Base-by-base conservation (phyloP, 2,888 invertebrate species). In the Choreutis nemorana region DNA sequence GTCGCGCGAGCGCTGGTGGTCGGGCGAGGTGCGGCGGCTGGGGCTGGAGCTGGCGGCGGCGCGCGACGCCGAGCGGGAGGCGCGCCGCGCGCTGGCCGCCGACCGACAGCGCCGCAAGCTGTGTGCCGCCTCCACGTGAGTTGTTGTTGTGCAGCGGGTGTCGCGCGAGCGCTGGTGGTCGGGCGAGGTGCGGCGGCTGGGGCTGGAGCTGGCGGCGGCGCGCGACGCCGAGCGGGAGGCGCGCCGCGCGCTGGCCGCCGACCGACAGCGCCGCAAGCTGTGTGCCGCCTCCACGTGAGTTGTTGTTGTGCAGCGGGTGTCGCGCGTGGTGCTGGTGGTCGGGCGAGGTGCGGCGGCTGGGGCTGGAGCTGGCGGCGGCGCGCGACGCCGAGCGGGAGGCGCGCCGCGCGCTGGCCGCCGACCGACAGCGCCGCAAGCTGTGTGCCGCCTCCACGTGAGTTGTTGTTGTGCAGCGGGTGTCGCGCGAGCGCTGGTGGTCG, bases 11-110 rank as follows among this genome's bases (percentile, higher is more conserved):
- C 90, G 91, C 57, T 92, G 93, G 55, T 84, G 99, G 44, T 94
- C 94, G 38, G 94, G 96, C 26, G 98, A 99, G 83, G 99, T 97
- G 45, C 86, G 97, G 50, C 90, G 98, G 72, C 99, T 99, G 81
- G 86, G 97, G 52, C 97, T 98, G 81, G 86, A 99, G 55, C 96
- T 98, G 77, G 94, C 95, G 40, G 97, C 97, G 40, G 86, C 98
- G 29, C 97, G 97, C 18, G 97, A 95, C 65, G 95, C 94, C 41
- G 95, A 95, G 68, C 83, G 95, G 31, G 90, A 92, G 66, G 81
- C 95, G 53, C 90, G n/a, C n/a, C n/a, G n/a, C n/a, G n/a, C n/a
- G n/a, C n/a, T n/a, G n/a, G n/a, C n/a, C n/a, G n/a, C n/a, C n/a
- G n/a, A 90, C 73, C 88, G 93, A 60, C 86, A 88, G 72, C 91